phyloP scores from a whole-genome alignment of 2,113 vertebrate genomes.

The Scomber colias region DNA sequence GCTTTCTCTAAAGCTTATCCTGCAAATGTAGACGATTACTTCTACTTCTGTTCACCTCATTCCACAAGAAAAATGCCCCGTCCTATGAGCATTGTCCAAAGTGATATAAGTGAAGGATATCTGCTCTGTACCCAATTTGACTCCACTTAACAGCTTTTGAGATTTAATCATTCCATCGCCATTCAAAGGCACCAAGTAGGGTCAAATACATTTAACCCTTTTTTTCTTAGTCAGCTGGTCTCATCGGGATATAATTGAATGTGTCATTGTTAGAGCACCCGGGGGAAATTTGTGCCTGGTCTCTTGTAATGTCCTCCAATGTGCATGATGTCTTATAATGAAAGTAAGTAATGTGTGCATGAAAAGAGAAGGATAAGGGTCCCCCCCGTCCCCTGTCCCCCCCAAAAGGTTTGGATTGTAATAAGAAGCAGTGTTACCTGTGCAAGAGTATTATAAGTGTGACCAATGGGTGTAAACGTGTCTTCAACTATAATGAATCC shows the following conservation, averaged over 20 bases:
- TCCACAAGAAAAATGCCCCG: neutral
- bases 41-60: constrained; percentile 5
- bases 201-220: constrained; percentile 35
- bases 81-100: constrained; percentile 20
- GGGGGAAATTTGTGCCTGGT: constrained; percentile 5
- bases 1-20: constrained; percentile 12
- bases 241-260: constrained; percentile 27
- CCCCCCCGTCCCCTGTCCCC: too few relatives aligned
- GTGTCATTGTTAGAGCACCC: constrained; percentile 34
- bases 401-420: neutral
- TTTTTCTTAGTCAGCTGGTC: constrained; percentile 29
- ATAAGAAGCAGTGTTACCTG: too few relatives aligned
- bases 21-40: constrained; percentile 28
- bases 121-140: constrained; percentile 36
- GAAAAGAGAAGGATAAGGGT: neutral
- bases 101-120: constrained; percentile 31
- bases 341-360: neutral
- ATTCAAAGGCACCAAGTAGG: constrained; percentile 17
- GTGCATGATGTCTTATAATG: neutral
- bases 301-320: neutral
- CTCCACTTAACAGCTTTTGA: constrained; percentile 49
- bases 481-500: too few relatives aligned
- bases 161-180: constrained; percentile 47
- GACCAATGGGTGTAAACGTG: too few relatives aligned
- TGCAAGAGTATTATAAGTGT: too few relatives aligned